phyloP scores from a whole-genome alignment of 1,140 invertebrate genomes.

The Drosophila parvula region DNA sequence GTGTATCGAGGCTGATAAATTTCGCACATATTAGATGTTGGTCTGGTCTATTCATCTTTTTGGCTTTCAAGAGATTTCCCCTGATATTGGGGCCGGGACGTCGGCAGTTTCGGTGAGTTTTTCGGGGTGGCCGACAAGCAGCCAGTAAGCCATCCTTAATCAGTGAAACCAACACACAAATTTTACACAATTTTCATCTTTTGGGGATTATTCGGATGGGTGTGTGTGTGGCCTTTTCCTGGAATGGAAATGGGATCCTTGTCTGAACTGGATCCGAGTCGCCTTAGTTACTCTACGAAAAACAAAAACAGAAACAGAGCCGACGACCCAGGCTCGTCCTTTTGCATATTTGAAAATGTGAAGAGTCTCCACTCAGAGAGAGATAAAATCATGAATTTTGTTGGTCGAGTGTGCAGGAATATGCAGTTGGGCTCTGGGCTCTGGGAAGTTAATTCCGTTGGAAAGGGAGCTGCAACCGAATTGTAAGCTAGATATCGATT shows the following conservation, averaged over 20 bases:
- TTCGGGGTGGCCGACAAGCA: conserved; percentile 11
- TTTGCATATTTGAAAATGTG: conserved; percentile 2
- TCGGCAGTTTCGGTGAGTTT: conserved; percentile 10
- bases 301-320: conserved; percentile 5
- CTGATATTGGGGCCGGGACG: conserved; percentile 22
- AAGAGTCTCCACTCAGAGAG: conserved; percentile 13
- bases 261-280: conserved; percentile 10
- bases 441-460: conserved; percentile 2
- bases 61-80: conserved; percentile 70
- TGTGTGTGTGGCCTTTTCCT: conserved; percentile 24
- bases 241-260: conserved; percentile 1
- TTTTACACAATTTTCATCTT: conserved; percentile 78
- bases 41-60: conserved; percentile 66
- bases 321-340: neutral
- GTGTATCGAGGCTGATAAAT: conserved; percentile 73
- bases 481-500: neutral
- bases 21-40: conserved; percentile 76
- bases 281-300: conserved; percentile 16
- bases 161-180: conserved; percentile 79
- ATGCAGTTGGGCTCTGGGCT: neutral
- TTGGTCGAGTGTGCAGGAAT: neutral
- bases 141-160: conserved; percentile 75
- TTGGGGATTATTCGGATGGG: conserved; percentile 67
- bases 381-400: conserved; percentile 6
- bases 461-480: neutral